Conservation (phyloP, 2,797 vertebrate genomes). For the Avahi laniger region DNA sequence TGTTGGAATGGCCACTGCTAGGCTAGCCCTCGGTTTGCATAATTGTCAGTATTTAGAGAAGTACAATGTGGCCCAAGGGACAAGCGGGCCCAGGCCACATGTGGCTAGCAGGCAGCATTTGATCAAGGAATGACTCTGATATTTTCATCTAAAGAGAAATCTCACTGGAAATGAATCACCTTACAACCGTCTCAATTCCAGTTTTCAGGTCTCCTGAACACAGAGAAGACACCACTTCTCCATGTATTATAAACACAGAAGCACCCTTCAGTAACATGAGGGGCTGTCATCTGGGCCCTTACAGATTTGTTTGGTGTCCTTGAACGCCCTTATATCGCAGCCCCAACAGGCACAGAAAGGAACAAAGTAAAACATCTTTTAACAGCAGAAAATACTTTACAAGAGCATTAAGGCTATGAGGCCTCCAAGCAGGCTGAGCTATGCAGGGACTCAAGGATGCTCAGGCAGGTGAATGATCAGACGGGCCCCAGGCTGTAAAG, state of each 20-base stretch:
- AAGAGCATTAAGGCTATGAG: fast-evolving
- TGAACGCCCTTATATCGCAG: fast-evolving
- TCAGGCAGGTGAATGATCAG: fast-evolving
- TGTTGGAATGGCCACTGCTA: fast-evolving
- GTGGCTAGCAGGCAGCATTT: fast-evolving
- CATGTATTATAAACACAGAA: fast-evolving
- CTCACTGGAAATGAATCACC: fast-evolving
- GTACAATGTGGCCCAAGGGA: not conserved
- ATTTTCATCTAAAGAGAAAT: not conserved
- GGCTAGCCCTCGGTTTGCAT: not conserved
- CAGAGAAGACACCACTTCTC: fast-evolving
- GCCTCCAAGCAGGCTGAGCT: fast-evolving
- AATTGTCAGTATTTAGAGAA: not conserved
- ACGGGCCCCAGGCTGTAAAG: fast-evolving
- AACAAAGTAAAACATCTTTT: fast-evolving
- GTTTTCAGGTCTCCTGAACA: not conserved
- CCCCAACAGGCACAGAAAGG: not conserved
- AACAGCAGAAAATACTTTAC: not conserved
- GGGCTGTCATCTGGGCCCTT: fast-evolving
- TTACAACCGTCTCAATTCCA: fast-evolving
- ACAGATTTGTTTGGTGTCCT: not conserved
- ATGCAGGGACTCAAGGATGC: fast-evolving
- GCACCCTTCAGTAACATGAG: fast-evolving
- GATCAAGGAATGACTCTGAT: not conserved
- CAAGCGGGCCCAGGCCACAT: fast-evolving